Base-by-base conservation (phyloP, 2,888 invertebrate genomes). In the Epistrophella euchroma region DNA sequence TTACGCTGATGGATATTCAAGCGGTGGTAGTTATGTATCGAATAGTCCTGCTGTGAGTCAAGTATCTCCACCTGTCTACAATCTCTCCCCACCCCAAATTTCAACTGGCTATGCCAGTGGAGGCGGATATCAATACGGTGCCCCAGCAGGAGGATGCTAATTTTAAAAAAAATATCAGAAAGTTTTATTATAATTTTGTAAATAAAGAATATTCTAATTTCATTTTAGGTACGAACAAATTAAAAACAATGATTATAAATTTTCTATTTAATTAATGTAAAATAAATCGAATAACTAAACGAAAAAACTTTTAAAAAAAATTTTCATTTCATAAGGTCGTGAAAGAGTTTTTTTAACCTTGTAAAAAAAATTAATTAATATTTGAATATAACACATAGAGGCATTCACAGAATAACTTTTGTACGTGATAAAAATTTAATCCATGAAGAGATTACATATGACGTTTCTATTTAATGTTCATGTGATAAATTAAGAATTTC, bases 121-220 rank as follows among this genome's bases (percentile, higher is more conserved):
- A 10, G 70, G 68, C 7, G 43, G 56, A 28, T 79, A 79, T 52
- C 74, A 78, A 7, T 47, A 68, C 15, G 78, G 70, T 11, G 47
- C 17, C 13, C 35, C 55, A n/a, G 9, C 52, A 43, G 55, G 22
- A 28, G 78, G 74, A 64, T 81, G 82, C 45, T 84, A 76, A 71
- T 19, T 35, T 15, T 6, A 15, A 17, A 7, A 28, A 28, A n/a
- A 55, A n/a, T 2, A 15, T 15, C 5, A 15, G 45, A 55, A 28
- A 32, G n/a, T n/a, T n/a, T n/a, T 17, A 28, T 28, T 13, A 17
- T 68, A 68, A 50, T 45, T 58, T 32, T 35, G 50, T 64, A 45
- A 13, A 45, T 64, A 28, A 43, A 45, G 3, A 64, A 47, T 45
- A 28, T 19, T 32, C 19, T 32, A 32, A 32, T 19, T 28, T 28